A percentile compares a stretch with the other conserved stretches of the same genome.
phyloP scores from a whole-genome alignment of 2,113 vertebrate genomes.

The Bothrops jararaca region DNA sequence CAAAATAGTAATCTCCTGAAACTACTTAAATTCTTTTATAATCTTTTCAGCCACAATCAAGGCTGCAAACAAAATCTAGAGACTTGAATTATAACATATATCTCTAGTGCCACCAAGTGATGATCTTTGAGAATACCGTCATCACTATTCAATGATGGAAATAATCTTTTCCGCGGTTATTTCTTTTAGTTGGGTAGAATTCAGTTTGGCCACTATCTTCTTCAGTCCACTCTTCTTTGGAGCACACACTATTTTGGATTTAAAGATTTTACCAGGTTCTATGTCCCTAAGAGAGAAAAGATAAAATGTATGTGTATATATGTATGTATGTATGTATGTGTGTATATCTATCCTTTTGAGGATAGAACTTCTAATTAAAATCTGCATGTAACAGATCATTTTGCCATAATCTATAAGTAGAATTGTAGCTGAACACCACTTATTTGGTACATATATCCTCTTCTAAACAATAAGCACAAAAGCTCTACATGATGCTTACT shows the following conservation, averaged over 20 bases:
- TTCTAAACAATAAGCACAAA: neutral
- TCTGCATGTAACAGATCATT: neutral
- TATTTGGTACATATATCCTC: neutral
- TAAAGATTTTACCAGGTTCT: constrained; percentile 54
- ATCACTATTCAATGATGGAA: constrained; percentile 35
- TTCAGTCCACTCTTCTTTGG: constrained; percentile 52
- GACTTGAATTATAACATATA: rapidly evolving
- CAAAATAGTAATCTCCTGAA: constrained; percentile 14
- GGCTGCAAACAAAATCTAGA: neutral
- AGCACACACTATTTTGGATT: constrained; percentile 60
- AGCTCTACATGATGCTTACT: neutral
- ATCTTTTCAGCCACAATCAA: neutral
- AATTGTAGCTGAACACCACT: neutral
- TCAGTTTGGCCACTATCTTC: constrained; percentile 65
- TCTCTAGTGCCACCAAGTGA: rapidly evolving
- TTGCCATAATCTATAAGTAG: neutral
- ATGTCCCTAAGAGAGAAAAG: constrained; percentile 51
- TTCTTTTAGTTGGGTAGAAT: constrained; percentile 59
- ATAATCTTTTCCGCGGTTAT: constrained; percentile 61
- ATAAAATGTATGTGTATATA: neutral
- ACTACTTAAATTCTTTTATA: constrained; percentile 22
- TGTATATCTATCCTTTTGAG: neutral
- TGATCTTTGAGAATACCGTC: rapidly evolving
- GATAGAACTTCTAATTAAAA: neutral
- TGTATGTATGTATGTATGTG: too few species aligned